Conservation (phyloP, 1,140 invertebrate genomes). For the Musca vetustissima region DNA sequence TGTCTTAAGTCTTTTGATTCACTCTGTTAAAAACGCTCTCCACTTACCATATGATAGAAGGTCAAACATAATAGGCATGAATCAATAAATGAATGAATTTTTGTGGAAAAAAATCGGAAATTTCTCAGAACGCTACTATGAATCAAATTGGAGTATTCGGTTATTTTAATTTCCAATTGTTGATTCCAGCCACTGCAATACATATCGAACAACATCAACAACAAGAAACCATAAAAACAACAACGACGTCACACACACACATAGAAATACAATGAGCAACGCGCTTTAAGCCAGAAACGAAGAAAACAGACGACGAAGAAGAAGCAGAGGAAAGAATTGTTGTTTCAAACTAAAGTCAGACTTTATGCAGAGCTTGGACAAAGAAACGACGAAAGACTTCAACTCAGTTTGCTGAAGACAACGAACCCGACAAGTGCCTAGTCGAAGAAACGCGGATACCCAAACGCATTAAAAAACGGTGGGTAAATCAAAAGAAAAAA, state of each 20-base stretch:
- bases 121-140: too few relatives aligned
- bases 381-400: constrained; percentile 54
- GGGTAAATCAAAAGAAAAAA: constrained; percentile 9
- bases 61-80: too few relatives aligned
- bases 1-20: too few relatives aligned
- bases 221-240: background rate
- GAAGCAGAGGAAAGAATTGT: background rate
- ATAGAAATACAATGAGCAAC: constrained; percentile 9
- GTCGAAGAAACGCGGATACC: constrained; percentile 11
- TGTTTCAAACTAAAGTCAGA: constrained; percentile 2
- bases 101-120: too few relatives aligned
- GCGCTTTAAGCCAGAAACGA: background rate
- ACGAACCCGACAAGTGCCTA: constrained; percentile 52
- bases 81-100: too few relatives aligned
- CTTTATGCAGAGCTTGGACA: constrained; percentile 19
- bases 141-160: too few relatives aligned
- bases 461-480: constrained; percentile 18
- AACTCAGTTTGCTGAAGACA: constrained; percentile 55
- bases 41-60: too few relatives aligned
- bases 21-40: too few relatives aligned
- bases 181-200: too few relatives aligned
- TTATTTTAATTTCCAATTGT: too few relatives aligned
- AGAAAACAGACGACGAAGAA: background rate
- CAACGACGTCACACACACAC: background rate
- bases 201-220: constrained; percentile 2